Evolutionary conservation across 2,797 vertebrate species (phyloP).

Genomic region (Xerus rutilus): DNA sequence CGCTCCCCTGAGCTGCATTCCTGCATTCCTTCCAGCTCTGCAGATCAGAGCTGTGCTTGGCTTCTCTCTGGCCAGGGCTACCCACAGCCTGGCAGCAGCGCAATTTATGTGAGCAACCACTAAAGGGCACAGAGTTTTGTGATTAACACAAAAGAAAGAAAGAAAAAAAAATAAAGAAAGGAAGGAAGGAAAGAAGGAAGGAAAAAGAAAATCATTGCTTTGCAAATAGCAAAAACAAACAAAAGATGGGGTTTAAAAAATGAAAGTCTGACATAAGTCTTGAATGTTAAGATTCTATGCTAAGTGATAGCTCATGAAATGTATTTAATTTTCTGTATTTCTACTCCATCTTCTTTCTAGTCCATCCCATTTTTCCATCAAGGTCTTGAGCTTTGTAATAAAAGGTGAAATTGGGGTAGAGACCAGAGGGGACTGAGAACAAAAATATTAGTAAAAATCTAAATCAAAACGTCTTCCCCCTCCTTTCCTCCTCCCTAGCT

Average conservation of each 20-base stretch:
- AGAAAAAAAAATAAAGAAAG: no score
- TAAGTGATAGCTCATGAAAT: slow-evolving; percentile 42
- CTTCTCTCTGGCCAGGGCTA: not conserved
- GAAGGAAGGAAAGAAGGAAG: not conserved
- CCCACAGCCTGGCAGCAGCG: not conserved
- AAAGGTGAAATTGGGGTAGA: slow-evolving; percentile 42
- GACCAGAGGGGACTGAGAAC: slow-evolving; percentile 36
- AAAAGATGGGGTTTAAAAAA: slow-evolving; percentile 1
- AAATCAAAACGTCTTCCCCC: slow-evolving; percentile 9
- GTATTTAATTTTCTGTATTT: slow-evolving; percentile 2
- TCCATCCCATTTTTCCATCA: not conserved
- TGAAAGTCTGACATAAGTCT: not conserved
- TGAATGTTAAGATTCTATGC: slow-evolving; percentile 20
- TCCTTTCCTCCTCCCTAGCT: not conserved
- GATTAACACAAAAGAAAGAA: not conserved
- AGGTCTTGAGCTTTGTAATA: not conserved
- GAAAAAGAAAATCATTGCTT: not conserved
- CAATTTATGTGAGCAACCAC: not conserved
- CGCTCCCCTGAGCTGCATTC: not conserved
- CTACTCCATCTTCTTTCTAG: not conserved
- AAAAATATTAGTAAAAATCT: slow-evolving; percentile 2
- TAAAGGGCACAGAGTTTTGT: not conserved
- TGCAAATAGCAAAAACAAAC: slow-evolving; percentile 42
- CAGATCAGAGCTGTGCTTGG: not conserved
- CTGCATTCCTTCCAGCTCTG: not conserved